Evolutionary conservation across 2,888 invertebrate species (phyloP), one percentile per base, ranked within the genome.

Genomic region (Psylliodes chrysocephalus): DNA sequence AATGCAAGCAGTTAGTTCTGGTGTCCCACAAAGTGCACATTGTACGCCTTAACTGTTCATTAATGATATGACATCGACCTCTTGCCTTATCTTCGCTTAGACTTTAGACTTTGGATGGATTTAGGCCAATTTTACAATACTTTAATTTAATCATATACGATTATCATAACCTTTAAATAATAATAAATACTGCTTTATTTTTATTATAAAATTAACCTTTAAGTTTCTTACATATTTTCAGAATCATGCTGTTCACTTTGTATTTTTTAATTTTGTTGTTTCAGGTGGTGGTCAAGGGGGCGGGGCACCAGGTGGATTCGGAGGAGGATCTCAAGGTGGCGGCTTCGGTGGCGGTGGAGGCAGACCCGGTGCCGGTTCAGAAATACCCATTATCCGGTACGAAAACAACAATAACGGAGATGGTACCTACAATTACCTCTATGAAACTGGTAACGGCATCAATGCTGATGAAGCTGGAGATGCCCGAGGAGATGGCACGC

Each of bases 391-490:
- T 17, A 51, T 75, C 14, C 72, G 77, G 18, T 72, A 70, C 47
- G 76, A 79, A 61, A 79, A 78, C 61, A 75, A 74, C 44, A 76
- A 75, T 60, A 77, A 78, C 60, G 74, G 77, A 8, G 79, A 79
- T 46, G 77, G 77, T 18, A 77, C 74, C 44, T 78, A 78, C 54
- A 72, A 75, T 51, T 78, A 49, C 67, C 81, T 81, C 38, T 87
- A 86, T 67, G 87, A 87, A 78, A 86, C 87, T 14, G 86, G 86
- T 28, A 86, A 87, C 72, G 86, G 86, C 30, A 86, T 86, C 68
- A 78, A 78, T 14, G 86, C 77, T 4, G 75, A 78, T 66, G 78
- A 79, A 72, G 73, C 76, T 54, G 79, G 79, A 14, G 74, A 67
- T 59, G 74, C 63, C 42, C 68, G 70, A 64, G 74, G 77, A 53